Conservation (phyloP, 1,140 invertebrate species). For the Trypoxylus dichotomus region DNA sequence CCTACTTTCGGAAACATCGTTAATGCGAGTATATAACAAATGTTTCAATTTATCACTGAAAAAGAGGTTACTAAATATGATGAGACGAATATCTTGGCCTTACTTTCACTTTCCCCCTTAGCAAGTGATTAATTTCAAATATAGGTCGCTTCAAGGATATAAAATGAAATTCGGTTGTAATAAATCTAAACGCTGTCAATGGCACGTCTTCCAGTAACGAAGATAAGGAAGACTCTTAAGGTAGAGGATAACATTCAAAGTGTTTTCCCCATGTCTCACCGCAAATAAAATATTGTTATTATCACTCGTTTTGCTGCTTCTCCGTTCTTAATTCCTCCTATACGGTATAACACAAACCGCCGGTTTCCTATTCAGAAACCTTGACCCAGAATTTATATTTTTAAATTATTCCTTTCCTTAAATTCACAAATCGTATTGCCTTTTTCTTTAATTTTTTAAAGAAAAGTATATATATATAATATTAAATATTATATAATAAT, state of each 20-base stretch:
- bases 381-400: not conserved
- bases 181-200: not conserved
- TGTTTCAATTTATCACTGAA: too few species aligned
- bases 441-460: too few species aligned
- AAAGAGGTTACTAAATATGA: too few species aligned
- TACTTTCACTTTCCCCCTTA: too few species aligned
- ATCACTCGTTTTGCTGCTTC: not conserved
- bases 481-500: too few species aligned
- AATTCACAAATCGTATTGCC: not conserved
- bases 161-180: not conserved
- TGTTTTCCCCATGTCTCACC: not conserved
- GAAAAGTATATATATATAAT: too few species aligned
- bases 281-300: conserved; percentile 20
- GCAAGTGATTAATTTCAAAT: conserved; percentile 5
- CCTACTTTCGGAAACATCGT: too few species aligned
- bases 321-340: not conserved
- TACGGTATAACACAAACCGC: not conserved
- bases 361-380: not conserved
- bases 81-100: too few species aligned
- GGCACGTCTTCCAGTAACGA: not conserved
- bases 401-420: too few species aligned
- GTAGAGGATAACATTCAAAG: not conserved
- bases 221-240: not conserved
- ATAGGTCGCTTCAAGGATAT: not conserved
- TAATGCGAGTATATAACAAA: too few species aligned